Evolutionary conservation across 2,113 vertebrate species (phyloP), one percentile per base, ranked within the genome.

Genomic region (Scomber colias): DNA sequence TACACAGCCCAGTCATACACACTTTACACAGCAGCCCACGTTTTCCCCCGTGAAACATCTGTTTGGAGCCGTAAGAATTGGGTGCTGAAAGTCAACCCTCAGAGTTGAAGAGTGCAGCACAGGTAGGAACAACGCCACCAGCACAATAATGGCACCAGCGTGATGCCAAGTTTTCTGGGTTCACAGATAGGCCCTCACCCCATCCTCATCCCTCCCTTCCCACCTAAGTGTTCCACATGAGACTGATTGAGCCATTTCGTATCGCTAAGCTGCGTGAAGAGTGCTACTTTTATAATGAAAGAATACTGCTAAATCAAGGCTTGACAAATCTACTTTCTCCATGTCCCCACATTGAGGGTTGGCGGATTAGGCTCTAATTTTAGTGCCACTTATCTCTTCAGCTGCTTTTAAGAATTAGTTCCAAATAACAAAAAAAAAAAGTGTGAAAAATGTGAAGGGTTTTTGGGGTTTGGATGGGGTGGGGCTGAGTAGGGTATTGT

Each of bases 281-380:
- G 73, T 81, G 79, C 83, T 71, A 78, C 87, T 91, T 90, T 60
- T 87, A 77, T 89, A 91, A 86, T 90, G 69, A 85, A 92, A 86
- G 89, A 92, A 93, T 89, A 87, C 84, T 70, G 81, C 84, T 86
- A 92, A 92, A 92, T 91, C 85, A 75, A 88, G 86, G 73, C 91
- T 91, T 93, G 91, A 92, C 94, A 93, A 95, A 94, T 94, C 91
- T 92, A 75, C 89, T 91, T 90, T 90, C 88, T 91, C 83, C 85
- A 80, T 92, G 87, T 92, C 89, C 84, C 73, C 85, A 82, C 87
- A 85, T 87, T 87, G 83, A 87, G 83, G 77, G 83, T 76, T 90
- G 84, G 74, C 5, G 90, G 92, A 94, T 93, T 91, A 89, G 73
- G 54, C 86, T 86, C 89, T 89, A 90, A 94, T 93, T 95, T 92